Base-by-base conservation (phyloP, 2,797 vertebrate species). In the Esox lucius region DNA sequence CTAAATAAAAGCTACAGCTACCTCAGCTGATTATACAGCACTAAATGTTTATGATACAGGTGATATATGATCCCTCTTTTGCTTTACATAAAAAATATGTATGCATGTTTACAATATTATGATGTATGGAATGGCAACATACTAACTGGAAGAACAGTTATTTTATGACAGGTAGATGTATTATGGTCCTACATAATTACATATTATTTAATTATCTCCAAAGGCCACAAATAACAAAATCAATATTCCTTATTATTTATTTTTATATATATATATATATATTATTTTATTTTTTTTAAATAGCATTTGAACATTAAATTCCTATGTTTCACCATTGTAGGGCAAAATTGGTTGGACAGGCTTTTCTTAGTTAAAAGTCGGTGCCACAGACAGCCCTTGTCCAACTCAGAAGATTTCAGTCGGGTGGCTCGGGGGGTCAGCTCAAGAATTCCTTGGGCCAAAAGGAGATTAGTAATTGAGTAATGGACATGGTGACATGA, bases 381-480 rank as follows among this genome's bases (percentile, higher is more conserved):
- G 87, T 82, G 31, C 56, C 31, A 39, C 56, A 87, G 83, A 87
- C 53, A 19, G 90, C 91, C 85, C 91, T 90, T 93, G 93, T 91
- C 90, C 19, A 78, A 87, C 88, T 90, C 88, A 87, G 91, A 94
- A 91, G 91, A 89, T 93, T 95, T 93, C 91, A 92, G 91, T 90
- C 88, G 90, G 87, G 84, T 90, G 90, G 88, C 92, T 94, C 81
- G 48, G 91, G 89, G 90, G 94, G 94, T 95, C 94, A 93, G 88
- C 91, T 33, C 90, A 94, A 92, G 94, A 95, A 95, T 95, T 94
- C 91, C 88, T 92, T 83, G 93, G 94, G 91, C 93, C 94, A 94
- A 46, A 61, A 53, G 93, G 84, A 72, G 78, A 95, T 93, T 92
- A 82, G 85, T 95, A 95, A 91, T 89, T 93, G 90, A 94, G 93